Base-by-base conservation (phyloP, 2,888 invertebrate species). In the Notodonta ziczac region DNA sequence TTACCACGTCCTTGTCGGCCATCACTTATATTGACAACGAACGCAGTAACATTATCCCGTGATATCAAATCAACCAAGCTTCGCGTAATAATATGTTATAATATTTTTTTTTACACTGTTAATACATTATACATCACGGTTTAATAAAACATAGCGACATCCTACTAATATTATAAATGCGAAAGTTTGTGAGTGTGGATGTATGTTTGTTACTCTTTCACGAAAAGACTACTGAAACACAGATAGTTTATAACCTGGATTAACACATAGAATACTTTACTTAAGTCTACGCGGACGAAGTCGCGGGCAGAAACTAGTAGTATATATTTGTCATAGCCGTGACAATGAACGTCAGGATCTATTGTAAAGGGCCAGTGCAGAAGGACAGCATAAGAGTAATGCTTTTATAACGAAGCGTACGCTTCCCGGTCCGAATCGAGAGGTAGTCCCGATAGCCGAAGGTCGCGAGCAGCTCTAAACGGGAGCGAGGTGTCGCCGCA, bases 401-500 rank as follows among this genome's bases (percentile, higher is more conserved):
- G 83, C 77, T 79, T 81, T 81, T 83, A 80, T 83, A 86, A 88
- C 85, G 83, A 87, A 84, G 86, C 77, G 81, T 69, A 70, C 67
- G 82, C 85, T 90, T 90, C 90, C 91, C 82, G 86, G 83, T 85
- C 74, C 70, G 69, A 69, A 70, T 69, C 73, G 78, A 77, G 83
- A 85, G 86, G 86, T 85, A 85, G 83, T 72, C 84, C 70, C 72
- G 70, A 75, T 73, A 76, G 70, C 73, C 82, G 86, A 90, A 91
- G 91, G 91, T 90, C 90, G 81, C 74, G 74, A 65, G 70, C 76
- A 77, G 73, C 74, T 66, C 68, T 85, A 84, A 87, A 85, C 86
- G 86, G 90, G 89, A 90, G 84, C 87, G 80, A 84, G 76, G 83
- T 83, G 86, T 83, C 87, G 77, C 74, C 72, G 72, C 73, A 80